A percentile compares a stretch with the other conserved stretches of the same genome.
These are phyloP conservation scores for Poeciliopsis gracilis DNA, from an alignment of 2,797 vertebrate genomes.

Conservation along the genomic window DNA sequence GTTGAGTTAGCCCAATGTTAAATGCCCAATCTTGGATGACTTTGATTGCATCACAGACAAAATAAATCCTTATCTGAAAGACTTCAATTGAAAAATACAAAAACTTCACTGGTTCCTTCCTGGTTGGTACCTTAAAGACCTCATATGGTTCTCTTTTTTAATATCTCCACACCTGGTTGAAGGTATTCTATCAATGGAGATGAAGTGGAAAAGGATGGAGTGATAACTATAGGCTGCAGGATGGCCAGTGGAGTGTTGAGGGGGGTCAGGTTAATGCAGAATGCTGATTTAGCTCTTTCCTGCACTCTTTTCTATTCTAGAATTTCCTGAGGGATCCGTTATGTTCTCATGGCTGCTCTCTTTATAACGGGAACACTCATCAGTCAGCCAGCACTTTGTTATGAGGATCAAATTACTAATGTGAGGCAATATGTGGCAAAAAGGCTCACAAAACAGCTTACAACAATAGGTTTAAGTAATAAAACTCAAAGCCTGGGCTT, in stretches of 20 bases:
- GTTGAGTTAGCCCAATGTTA: background rate
- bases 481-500: constrained; percentile 2
- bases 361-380: constrained; percentile 60
- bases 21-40: background rate
- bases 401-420: constrained; percentile 56
- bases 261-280: constrained; percentile 34
- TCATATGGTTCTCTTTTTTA: constrained; percentile 33
- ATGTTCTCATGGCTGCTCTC: constrained; percentile 59
- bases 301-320: constrained; percentile 64
- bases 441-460: constrained; percentile 28
- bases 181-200: constrained; percentile 34
- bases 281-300: constrained; percentile 69
- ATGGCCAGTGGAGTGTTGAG: constrained; percentile 1
- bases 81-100: background rate
- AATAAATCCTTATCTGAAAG: background rate
- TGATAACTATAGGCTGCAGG: constrained; percentile 36
- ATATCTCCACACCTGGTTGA: constrained; percentile 50
- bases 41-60: background rate
- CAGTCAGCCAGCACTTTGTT: constrained; percentile 49
- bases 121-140: constrained; percentile 4
- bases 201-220: constrained; percentile 33
- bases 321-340: constrained; percentile 64
- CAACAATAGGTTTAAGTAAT: constrained; percentile 33
- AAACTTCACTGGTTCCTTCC: constrained; percentile 2
- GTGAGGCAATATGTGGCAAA: constrained; percentile 16